These are phyloP conservation scores for Charanyca ferruginea DNA, from an alignment of 2,888 invertebrate genomes.

Conservation along the genomic window DNA sequence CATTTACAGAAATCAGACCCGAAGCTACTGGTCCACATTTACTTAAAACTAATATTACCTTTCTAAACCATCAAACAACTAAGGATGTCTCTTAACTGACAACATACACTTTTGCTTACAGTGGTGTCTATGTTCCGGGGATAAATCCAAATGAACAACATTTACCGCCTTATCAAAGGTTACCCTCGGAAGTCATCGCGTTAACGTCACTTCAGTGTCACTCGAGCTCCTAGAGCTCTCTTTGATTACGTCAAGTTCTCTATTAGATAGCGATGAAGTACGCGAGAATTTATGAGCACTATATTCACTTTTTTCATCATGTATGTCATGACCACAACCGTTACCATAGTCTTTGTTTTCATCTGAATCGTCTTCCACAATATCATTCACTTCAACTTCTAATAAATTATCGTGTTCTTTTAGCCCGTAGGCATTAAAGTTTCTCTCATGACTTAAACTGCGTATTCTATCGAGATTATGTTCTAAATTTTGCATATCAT, in stretches of 20 bases:
- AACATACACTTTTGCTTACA: slow-evolving; percentile 74
- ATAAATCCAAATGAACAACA: slow-evolving; percentile 83
- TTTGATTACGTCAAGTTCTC: slow-evolving; percentile 89
- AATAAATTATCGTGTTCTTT: slow-evolving; percentile 85
- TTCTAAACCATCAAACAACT: slow-evolving; percentile 71
- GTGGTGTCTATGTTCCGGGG: slow-evolving; percentile 75
- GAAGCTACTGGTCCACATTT: slow-evolving; percentile 82
- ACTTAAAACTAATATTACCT: slow-evolving; percentile 72
- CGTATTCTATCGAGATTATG: slow-evolving; percentile 89
- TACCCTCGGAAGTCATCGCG: slow-evolving; percentile 89
- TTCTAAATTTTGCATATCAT: slow-evolving; percentile 85
- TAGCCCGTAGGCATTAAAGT: slow-evolving; percentile 79
- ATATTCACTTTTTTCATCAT: slow-evolving; percentile 87
- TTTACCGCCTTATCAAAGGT: slow-evolving; percentile 86
- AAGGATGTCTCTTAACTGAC: slow-evolving; percentile 72
- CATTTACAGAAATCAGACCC: slow-evolving; percentile 76
- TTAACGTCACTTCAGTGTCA: slow-evolving; percentile 89
- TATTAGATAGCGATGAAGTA: slow-evolving; percentile 87
- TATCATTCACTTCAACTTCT: slow-evolving; percentile 87
- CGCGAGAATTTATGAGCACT: slow-evolving; percentile 87
- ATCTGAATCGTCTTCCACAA: slow-evolving; percentile 82
- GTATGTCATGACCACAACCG: slow-evolving; percentile 78
- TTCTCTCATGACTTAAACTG: slow-evolving; percentile 87
- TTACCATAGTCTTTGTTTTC: slow-evolving; percentile 81
- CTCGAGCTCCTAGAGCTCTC: slow-evolving; percentile 90